Base-by-base conservation (phyloP, 2,797 vertebrate genomes). In the Remorina albescens region DNA sequence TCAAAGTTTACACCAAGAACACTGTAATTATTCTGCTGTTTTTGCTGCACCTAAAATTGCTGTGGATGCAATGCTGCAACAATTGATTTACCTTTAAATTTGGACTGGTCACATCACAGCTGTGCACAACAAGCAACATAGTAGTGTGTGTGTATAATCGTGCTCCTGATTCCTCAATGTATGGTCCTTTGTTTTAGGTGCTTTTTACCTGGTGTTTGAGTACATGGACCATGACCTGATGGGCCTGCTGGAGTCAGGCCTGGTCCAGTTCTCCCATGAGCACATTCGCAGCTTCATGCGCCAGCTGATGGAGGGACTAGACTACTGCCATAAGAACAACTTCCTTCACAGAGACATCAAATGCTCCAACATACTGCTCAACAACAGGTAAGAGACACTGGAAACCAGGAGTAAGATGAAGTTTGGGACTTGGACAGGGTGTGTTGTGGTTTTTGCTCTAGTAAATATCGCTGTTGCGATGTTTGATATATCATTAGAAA, bases 221-320 rank as follows among this genome's bases (percentile, higher is more conserved):
- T 99, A 99, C 93, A 99, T 99, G 98, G 98, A 99, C 92, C 98
- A 99, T 46, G 98, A 99, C 87, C 93, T 99, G 90, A 99, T 99
- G 98, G 98, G 98, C 84, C 95, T 99, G 84, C 93, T 99, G 91
- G 98, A 99, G 93, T 99, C 98, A 0, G 98, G 98, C 74, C 92
- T 99, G 90, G 97, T 98, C 83, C 97, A 98, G 86, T 99, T 99
- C 93, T 98, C 97, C 88, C 97, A 99, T 68, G 97, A 99, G 90
- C 98, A 99, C 83, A 94, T 99, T 72, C 97, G 97, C 80, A 99
- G 97, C 85, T 99, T 99, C 92, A 99, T 99, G 98, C 97, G 96
- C 73, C 98, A 99, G 91, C 94, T 99, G 78, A 98, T 99, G 98
- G 98, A 99, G 85, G 98, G 98, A 19, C 92, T 99, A 92, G 98